Evolutionary conservation across 1,140 invertebrate genomes (phyloP), one percentile per base, ranked within the genome.

Genomic region (Sitophilus oryzae): DNA sequence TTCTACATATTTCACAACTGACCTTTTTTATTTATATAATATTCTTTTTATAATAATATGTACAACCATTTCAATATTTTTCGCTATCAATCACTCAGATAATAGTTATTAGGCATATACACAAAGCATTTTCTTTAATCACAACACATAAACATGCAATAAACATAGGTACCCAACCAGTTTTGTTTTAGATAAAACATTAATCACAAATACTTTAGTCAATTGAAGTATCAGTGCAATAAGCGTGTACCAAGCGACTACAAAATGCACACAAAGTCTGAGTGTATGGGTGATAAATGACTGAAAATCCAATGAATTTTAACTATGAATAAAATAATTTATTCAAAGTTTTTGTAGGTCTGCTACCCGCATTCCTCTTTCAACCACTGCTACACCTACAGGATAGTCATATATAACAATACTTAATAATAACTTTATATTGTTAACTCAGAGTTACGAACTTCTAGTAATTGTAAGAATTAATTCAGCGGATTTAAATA

Each of bases 61-160:
- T 46, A 30, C 44, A 46, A 46, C 44, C 44, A 46, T 46, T 46
- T 51, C 48, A 23, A 3, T 51, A 51, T 51, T 51, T 51, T 40
- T 25, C 48, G 11, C 11, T 36, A 1, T 18, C 18, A 36, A 30
- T 40, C 20, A 51, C 36, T 51, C 48, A 34, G 23, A 21, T 10
- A 41, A 14, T 16, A 23, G n/a, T 41, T 19, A 46, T 25, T 23
- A 46, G 21, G 22, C 36, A n/a, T 3, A 44, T 44, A 19, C 2
- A 30, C 16, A 14, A 46, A 46, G 21, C 18, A n/a, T 11, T 25
- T 19, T 46, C 19, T 3, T 23, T 16, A 44, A 22, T 21, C 25
- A 51, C 14, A n/a, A 47, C n/a, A 41, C 36, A 41, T 25, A 25
- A 40, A 40, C 48, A 51, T 38, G 19, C 37, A 38, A 51, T 14